Evolutionary conservation across 2,888 invertebrate species (phyloP), one percentile per base, ranked within the genome.

Genomic region (Cephus rjabovi): DNA sequence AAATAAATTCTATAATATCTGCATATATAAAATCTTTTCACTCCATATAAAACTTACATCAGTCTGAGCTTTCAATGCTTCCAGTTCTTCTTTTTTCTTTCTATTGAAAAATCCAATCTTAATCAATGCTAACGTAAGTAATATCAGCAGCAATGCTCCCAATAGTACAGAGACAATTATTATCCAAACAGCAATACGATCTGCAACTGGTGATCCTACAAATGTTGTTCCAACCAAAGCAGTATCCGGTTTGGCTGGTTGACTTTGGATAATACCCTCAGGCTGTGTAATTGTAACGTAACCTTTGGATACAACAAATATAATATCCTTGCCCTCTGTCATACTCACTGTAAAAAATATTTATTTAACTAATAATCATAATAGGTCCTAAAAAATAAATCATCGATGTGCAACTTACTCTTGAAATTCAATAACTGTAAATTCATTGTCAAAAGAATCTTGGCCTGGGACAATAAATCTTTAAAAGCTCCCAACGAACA

Each of bases 401-500:
- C 12, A 23, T 9, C 2, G 23, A 56, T 30, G 56, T 79, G 34
- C 30, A 79, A 85, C 85, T 84, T 83, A 92, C 92, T 85, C 82
- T 84, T 84, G 70, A 92, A 84, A 77, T 85, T 83, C 33, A 84
- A 80, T 33, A 90, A 79, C 81, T 91, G 86, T 11, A 92, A 82
- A 40, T 89, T 82, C 82, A 92, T 86, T 31, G 86, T 89, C 3
- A 92, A 77, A 73, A 87, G 83, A 40, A 92, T 84, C 79, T 87
- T 89, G 2, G 90, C 91, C 0, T 89, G 85, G 40, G 88, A 86
- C 35, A 89, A 84, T 33, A 87, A 85, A 73, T 86, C 85, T 74
- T 82, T 85, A 76, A 92, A 91, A 30, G 90, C 89, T 11, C 92
- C 92, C 68, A 92, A 79, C 15, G 80, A 79, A 78, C 93, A 93